Evolutionary conservation across 2,113 vertebrate species (phyloP).

Genomic region (Rhynchopsitta pachyrhyncha): DNA sequence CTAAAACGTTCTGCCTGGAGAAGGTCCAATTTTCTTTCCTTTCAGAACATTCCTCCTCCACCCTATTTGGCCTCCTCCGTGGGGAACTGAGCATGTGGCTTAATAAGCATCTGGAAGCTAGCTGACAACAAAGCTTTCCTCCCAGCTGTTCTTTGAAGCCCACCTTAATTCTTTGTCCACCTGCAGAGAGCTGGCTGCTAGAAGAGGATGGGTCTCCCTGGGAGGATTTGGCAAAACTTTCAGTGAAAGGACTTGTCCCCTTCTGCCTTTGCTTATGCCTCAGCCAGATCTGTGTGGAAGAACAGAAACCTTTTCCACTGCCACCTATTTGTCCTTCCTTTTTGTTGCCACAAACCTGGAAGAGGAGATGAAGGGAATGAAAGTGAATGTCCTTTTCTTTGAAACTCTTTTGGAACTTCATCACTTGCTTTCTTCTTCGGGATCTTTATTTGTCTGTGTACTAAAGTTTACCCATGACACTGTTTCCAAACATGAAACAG

Average conservation of each 20-base stretch:
- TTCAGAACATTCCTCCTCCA: background rate
- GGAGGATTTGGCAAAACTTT: background rate
- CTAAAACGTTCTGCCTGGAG: background rate
- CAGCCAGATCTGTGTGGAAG: background rate
- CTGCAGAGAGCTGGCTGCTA: background rate
- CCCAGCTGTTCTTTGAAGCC: conserved; percentile 11
- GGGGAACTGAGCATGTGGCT: background rate
- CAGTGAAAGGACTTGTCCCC: background rate
- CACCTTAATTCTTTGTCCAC: conserved; percentile 26
- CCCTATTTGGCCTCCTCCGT: rapidly evolving
- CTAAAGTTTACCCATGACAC: background rate
- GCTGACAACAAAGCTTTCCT: background rate
- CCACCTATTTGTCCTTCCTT: background rate
- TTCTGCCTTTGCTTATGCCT: background rate
- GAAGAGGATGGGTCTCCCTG: background rate
- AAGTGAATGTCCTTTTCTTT: background rate
- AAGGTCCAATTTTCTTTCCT: background rate
- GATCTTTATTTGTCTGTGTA: background rate
- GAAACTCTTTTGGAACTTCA: background rate
- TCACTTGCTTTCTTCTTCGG: background rate
- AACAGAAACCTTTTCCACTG: background rate
- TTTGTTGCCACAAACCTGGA: background rate
- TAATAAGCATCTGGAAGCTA: background rate
- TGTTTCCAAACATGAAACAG: background rate
- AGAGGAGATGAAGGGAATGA: background rate